Evolutionary conservation across 2,113 vertebrate species (phyloP).

Genomic region (Paraplagusia blochii): DNA sequence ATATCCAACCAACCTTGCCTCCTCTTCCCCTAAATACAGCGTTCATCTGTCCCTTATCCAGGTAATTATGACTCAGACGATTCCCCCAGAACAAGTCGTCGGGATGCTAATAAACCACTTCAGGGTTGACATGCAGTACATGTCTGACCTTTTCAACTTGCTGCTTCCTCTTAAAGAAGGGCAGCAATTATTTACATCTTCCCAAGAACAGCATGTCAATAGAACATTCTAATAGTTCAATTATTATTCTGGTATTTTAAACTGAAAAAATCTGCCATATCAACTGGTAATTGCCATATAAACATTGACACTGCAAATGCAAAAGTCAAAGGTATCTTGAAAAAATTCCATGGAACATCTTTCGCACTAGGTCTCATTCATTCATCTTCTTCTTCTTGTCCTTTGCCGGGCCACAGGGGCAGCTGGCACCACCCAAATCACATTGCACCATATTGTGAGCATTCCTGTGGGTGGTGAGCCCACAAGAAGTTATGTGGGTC

Average conservation of each 20-base stretch:
- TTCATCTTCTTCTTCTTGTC: too few relatives aligned
- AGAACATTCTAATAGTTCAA: constrained; percentile 36
- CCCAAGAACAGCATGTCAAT: constrained; percentile 31
- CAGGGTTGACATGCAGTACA: constrained; percentile 58
- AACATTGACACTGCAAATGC: too few relatives aligned
- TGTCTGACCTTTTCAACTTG: constrained; percentile 72
- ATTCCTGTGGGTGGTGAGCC: too few relatives aligned
- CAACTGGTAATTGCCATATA: too few relatives aligned
- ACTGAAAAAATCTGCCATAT: background rate
- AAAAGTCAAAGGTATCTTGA: too few relatives aligned
- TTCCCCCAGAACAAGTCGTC: constrained; percentile 67
- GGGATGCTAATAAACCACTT: constrained; percentile 72
- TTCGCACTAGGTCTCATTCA: too few relatives aligned
- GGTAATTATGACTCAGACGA: constrained; percentile 64
- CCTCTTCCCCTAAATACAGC: constrained; percentile 69
- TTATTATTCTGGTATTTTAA: constrained; percentile 28
- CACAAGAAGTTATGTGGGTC: too few relatives aligned
- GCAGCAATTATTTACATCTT: constrained; percentile 65
- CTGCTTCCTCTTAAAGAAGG: constrained; percentile 53
- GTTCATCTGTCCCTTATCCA: constrained; percentile 68
- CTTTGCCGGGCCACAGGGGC: too few relatives aligned
- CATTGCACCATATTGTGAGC: too few relatives aligned
- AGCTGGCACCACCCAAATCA: too few relatives aligned
- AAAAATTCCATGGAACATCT: too few relatives aligned
- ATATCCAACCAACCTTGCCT: constrained; percentile 65